A percentile compares a stretch with the other conserved stretches of the same genome.
Conservation (phyloP, 2,797 vertebrate species). For the Liparis tanakae region DNA sequence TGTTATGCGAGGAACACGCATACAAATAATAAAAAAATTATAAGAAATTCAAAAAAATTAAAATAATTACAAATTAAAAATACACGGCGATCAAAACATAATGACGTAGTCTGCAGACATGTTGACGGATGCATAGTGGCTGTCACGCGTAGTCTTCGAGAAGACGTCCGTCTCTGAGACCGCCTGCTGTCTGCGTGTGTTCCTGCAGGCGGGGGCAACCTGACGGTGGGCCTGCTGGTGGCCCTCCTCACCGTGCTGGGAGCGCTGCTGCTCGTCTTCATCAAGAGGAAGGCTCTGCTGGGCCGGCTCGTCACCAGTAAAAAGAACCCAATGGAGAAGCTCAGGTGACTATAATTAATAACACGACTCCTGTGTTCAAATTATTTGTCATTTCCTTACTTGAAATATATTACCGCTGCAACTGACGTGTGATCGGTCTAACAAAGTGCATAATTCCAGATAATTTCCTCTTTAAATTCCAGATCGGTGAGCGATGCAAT, state of each 20-base stretch:
- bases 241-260: constrained; percentile 85
- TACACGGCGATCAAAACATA: too few relatives aligned
- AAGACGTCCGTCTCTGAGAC: not conserved
- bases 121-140: not conserved
- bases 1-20: too few relatives aligned
- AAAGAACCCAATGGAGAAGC: constrained; percentile 92
- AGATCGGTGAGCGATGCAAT: constrained; percentile 86
- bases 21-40: too few relatives aligned
- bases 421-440: constrained; percentile 1
- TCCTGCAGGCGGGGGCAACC: constrained; percentile 82
- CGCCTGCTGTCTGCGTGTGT: constrained; percentile 17
- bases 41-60: too few relatives aligned
- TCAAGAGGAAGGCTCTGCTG: constrained; percentile 90
- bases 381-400: constrained; percentile 33
- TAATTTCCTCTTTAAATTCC: constrained; percentile 47
- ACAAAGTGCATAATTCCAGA: constrained; percentile 20
- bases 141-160: not conserved
- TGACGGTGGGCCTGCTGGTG: constrained; percentile 86
- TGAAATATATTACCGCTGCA: constrained; percentile 22
- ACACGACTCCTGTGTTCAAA: constrained; percentile 15
- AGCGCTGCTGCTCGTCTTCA: constrained; percentile 83
- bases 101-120: constrained; percentile 7
- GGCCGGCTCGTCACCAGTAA: constrained; percentile 87
- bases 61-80: too few relatives aligned
- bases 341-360: constrained; percentile 85